A percentile compares a stretch with the other conserved stretches of the same genome.
These are phyloP conservation scores for Centropus bengalensis DNA, from an alignment of 2,113 vertebrate genomes.

Conservation along the genomic window DNA sequence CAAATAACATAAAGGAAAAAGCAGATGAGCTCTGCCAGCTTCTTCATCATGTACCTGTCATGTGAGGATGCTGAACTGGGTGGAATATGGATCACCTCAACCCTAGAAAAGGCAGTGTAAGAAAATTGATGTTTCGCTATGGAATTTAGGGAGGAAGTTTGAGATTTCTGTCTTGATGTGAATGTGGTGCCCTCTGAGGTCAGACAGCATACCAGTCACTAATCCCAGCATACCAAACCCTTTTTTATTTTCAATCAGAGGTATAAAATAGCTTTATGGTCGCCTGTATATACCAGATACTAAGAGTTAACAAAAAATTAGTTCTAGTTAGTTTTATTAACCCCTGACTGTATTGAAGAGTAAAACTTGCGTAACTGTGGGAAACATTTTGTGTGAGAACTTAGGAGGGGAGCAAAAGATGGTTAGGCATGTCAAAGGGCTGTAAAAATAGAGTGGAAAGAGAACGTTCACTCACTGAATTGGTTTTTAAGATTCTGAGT, in stretches of 20 bases:
- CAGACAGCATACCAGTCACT: accelerated
- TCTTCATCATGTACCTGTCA: accelerated
- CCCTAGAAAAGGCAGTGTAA: neutral
- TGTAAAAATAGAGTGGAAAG: neutral
- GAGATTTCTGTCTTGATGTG: neutral
- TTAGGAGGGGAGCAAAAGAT: neutral
- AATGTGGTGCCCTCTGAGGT: neutral
- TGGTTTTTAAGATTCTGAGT: accelerated
- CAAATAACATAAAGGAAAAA: neutral
- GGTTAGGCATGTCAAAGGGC: accelerated
- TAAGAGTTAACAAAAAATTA: neutral
- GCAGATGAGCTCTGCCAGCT: neutral
- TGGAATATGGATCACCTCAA: neutral
- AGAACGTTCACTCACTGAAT: neutral
- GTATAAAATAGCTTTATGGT: neutral
- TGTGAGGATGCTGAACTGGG: accelerated
- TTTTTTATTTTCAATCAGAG: neutral
- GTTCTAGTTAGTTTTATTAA: neutral
- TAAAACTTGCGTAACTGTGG: neutral
- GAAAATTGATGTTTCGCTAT: accelerated
- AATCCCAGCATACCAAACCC: neutral
- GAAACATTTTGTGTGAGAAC: neutral
- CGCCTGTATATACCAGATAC: neutral
- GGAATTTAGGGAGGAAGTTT: neutral
- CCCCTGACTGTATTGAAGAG: neutral